Conservation (phyloP, 2,888 invertebrate species). For the Gortyna flavago region DNA sequence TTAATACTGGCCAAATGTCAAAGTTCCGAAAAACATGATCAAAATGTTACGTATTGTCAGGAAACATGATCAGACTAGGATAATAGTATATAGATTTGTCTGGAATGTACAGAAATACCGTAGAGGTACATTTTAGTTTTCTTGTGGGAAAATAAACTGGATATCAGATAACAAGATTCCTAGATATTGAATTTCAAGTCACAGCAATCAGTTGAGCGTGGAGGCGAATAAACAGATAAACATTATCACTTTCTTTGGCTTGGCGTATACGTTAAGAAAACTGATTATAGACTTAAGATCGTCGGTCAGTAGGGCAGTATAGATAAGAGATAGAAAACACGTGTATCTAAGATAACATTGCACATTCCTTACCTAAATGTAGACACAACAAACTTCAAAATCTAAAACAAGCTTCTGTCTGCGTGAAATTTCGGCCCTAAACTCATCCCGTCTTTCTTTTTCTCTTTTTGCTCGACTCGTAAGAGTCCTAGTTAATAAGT, state of each 20-base stretch:
- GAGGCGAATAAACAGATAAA: constrained; percentile 62
- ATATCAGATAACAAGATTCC: constrained; percentile 74
- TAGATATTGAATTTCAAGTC: constrained; percentile 72
- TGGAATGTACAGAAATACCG: constrained; percentile 37
- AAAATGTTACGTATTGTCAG: neutral
- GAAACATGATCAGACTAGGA: neutral
- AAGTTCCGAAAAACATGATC: neutral
- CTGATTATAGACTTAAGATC: constrained; percentile 24
- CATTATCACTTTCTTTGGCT: constrained; percentile 51
- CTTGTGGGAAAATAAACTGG: constrained; percentile 78
- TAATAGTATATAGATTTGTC: constrained; percentile 9
- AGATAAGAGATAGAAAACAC: constrained; percentile 57
- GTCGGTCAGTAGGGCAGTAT: constrained; percentile 60
- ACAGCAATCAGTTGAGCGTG: constrained; percentile 69
- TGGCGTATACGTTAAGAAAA: constrained; percentile 25
- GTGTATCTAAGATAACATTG: constrained; percentile 36
- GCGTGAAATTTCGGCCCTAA: no score
- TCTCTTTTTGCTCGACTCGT: no score
- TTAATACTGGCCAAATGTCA: neutral
- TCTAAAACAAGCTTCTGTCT: no score
- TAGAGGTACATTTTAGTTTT: constrained; percentile 62
- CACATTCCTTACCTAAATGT: constrained; percentile 20
- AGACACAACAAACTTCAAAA: constrained; percentile 29
- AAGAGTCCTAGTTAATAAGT: no score
- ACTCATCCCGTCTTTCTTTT: no score